Conservation (phyloP, 2,113 vertebrate species). For the Lycaon pictus region DNA sequence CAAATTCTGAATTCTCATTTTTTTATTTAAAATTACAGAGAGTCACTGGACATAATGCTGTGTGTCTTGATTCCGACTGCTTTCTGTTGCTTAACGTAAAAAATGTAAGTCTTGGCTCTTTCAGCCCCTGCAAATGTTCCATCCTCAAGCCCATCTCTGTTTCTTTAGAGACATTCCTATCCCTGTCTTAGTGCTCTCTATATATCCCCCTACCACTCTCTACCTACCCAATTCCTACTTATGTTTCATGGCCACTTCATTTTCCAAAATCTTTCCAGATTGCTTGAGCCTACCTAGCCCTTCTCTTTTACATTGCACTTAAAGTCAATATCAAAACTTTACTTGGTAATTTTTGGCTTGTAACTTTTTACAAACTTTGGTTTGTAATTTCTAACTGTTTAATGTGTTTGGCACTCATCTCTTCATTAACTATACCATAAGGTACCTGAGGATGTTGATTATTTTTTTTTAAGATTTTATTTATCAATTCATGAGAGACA, state of each 20-base stretch:
- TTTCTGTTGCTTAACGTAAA: not conserved
- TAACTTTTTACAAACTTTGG: not conserved
- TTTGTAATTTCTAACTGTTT: not conserved
- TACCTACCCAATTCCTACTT: not conserved
- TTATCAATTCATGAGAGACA: too few relatives aligned
- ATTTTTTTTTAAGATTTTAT: too few relatives aligned
- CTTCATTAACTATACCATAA: not conserved
- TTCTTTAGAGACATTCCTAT: not conserved
- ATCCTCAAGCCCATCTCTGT: not conserved
- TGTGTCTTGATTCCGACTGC: not conserved
- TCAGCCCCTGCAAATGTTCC: not conserved
- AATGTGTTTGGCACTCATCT: not conserved
- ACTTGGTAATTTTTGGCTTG: not conserved
- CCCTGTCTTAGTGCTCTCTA: not conserved
- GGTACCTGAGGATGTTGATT: slow-evolving; percentile 31
- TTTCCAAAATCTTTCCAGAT: not conserved
- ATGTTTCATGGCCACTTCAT: not conserved
- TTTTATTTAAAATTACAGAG: not conserved
- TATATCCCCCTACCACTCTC: not conserved
- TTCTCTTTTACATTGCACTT: not conserved
- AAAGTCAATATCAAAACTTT: not conserved
- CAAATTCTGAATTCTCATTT: not conserved
- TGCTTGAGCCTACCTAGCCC: fast-evolving
- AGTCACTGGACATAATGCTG: not conserved
- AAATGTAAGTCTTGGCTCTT: not conserved